Evolutionary conservation across 92 coral and sea anemone species (phyloP).

Genomic region (Porites divaricata): DNA sequence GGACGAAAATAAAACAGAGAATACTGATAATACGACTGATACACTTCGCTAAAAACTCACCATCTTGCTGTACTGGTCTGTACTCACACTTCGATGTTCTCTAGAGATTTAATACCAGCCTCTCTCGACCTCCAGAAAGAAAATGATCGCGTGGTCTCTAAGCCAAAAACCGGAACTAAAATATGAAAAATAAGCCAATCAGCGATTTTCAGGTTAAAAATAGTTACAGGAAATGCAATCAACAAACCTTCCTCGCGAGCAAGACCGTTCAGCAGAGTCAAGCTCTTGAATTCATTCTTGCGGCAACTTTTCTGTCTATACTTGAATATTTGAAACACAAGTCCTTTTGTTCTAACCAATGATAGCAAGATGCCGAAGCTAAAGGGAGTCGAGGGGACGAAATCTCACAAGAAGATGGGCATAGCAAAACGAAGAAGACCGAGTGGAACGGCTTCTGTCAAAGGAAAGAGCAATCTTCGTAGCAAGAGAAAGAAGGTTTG

Average conservation of each 20-base stretch:
- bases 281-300: not conserved
- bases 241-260: slow-evolving; percentile 11
- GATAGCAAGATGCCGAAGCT: slow-evolving; percentile 68
- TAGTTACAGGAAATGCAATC: slow-evolving; percentile 81
- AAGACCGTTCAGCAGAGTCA: not conserved
- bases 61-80: not conserved
- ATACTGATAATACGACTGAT: not conserved
- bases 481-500: slow-evolving; percentile 73
- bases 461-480: slow-evolving; percentile 48
- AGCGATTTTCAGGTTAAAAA: slow-evolving; percentile 62
- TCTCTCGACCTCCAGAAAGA: not conserved
- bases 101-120: slow-evolving; percentile 7
- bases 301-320: not conserved
- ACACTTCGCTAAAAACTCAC: slow-evolving; percentile 19
- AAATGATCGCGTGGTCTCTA: slow-evolving; percentile 68
- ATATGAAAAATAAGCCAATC: slow-evolving; percentile 65
- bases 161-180: slow-evolving; percentile 71
- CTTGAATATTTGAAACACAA: not conserved
- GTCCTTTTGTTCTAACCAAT: too few relatives aligned
- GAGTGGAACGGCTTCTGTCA: slow-evolving; percentile 36
- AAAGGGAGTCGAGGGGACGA: slow-evolving; percentile 74
- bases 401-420: slow-evolving; percentile 74
- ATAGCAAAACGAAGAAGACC: slow-evolving; percentile 51
- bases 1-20: not conserved
- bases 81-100: not conserved